Percentiles rank a stretch among this genome's conserved stretches.
Evolutionary conservation across 2,797 vertebrate species (phyloP).

Genomic region (Urocyon cinereoargenteus): DNA sequence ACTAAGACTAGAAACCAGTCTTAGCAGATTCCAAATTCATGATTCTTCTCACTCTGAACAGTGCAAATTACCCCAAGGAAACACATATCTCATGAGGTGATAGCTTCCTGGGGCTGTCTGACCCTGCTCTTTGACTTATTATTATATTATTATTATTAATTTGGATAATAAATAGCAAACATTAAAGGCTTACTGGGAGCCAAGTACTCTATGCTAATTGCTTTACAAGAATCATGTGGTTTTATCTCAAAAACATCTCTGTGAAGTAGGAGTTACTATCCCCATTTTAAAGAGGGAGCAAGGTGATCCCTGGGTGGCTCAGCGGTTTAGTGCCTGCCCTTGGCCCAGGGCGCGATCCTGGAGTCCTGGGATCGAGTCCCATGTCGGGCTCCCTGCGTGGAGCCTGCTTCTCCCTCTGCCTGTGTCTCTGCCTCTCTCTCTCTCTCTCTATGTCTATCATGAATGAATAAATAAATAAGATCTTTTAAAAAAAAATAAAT

Average conservation of each 20-base stretch:
- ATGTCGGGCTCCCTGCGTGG: too few relatives aligned
- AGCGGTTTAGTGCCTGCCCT: too few relatives aligned
- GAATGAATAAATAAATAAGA: too few relatives aligned
- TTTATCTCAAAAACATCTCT: conserved; percentile 23
- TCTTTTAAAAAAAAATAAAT: not conserved
- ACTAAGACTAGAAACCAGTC: not conserved
- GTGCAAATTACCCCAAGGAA: not conserved
- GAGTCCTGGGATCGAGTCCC: too few relatives aligned
- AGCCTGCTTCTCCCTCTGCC: too few relatives aligned
- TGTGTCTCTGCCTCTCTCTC: too few relatives aligned
- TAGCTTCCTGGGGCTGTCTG: not conserved
- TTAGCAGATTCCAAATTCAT: conserved; percentile 2
- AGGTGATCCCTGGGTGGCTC: not conserved
- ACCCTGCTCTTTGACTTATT: not conserved
- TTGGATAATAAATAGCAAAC: conserved; percentile 39
- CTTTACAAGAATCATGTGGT: conserved; percentile 41
- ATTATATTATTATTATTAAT: not conserved
- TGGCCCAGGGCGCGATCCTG: too few relatives aligned
- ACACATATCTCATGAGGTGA: not conserved
- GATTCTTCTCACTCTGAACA: not conserved
- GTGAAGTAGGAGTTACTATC: not conserved
- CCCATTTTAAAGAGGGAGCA: conserved; percentile 48
- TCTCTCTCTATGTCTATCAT: too few relatives aligned
- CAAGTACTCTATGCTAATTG: not conserved
- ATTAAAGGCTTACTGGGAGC: conserved; percentile 36